Evolutionary conservation across 2,797 vertebrate genomes (phyloP), one percentile per base, ranked within the genome.

Genomic region (Argya squamiceps): DNA sequence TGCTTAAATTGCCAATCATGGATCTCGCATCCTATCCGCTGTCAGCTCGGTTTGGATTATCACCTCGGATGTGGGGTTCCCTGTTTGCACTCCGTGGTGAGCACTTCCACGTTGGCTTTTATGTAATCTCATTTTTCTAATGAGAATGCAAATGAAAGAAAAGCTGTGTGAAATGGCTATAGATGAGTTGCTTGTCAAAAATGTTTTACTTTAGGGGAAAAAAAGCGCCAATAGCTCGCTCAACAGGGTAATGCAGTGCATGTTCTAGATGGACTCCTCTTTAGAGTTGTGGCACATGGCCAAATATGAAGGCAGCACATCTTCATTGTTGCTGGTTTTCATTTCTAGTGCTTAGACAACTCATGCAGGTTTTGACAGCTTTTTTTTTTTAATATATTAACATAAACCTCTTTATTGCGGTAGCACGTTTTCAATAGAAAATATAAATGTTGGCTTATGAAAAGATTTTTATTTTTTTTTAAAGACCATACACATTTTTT

Each of bases 131-230:
- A 97, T 99, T 98, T 98, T 98, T 97, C 97, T 99, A 99, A 99
- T 98, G 98, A 99, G 98, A 98, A 99, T 97, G 98, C 97, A 98
- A 99, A 98, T 98, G 98, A 98, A 98, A 97, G 98, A 97, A 98
- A 98, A 98, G 98, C 98, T 97, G 98, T 98, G 98, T 98, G 98
- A 98, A 98, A 98, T 93, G 84, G 98, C 98, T 97, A 94, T 98
- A 97, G 98, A 99, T 97, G 98, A 98, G 98, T 93, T 94, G 84
- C 95, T 97, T 98, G 99, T 99, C 99, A 99, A 97, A 98, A 98
- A 96, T 96, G 95, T 97, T 99, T 98, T 98, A 91, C 97, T 97
- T 98, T 97, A 79, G 89, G 88, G 93, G 49, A 60, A 0, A 0
- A 12, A 18, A 63, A 70, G 24, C 24, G 1, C 39, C 6, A 62